Base-by-base conservation (phyloP, 2,797 vertebrate species). In the Philypnodon macrostomus region DNA sequence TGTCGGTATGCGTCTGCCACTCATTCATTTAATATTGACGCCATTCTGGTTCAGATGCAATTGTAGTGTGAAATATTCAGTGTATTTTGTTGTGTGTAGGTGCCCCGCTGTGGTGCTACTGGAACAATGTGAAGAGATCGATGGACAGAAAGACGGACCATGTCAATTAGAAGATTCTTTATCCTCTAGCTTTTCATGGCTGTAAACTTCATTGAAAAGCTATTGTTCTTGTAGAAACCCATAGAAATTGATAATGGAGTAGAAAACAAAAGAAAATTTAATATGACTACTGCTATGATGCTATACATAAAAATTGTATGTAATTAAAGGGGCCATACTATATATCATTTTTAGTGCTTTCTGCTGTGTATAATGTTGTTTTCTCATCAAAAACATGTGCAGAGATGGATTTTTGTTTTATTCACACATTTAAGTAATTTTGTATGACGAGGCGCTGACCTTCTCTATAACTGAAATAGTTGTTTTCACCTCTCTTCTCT, bases 151-250 rank as follows among this genome's bases (percentile, higher is more conserved):
- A 44, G 41, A 44, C 21, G 26, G 26, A 44, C 27, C 16, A 9
- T 18, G 41, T 18, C 41, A 44, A 44, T 44, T 44, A 44, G 39
- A 7, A 24, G 26, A 14, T 18, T 44, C 26, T 44, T 44, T n/a
- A 44, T 18, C 41, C 41, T 30, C 41, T 44, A 30, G 26, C 29
- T 31, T 30, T 30, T 44, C 40, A 44, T 15, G 40, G 26, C 14
- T 44, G 26, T 30, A 17, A 30, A 26, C 41, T 44, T 44, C 26
- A 18, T 18, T 15, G 26, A 44, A 31, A 44, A 44, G 17, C 26
- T 44, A 30, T 44, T 12, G 26, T n/a, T 10, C 10, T 30, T 8
- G 29, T 18, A 18, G 9, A 44, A 44, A 30, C 27, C 39, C 4
- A 27, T 42, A 42, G 5, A 42, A 10, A 41, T 8, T 4, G 8